Base-by-base conservation (phyloP, 2,888 invertebrate genomes). In the Heliconius erato region DNA sequence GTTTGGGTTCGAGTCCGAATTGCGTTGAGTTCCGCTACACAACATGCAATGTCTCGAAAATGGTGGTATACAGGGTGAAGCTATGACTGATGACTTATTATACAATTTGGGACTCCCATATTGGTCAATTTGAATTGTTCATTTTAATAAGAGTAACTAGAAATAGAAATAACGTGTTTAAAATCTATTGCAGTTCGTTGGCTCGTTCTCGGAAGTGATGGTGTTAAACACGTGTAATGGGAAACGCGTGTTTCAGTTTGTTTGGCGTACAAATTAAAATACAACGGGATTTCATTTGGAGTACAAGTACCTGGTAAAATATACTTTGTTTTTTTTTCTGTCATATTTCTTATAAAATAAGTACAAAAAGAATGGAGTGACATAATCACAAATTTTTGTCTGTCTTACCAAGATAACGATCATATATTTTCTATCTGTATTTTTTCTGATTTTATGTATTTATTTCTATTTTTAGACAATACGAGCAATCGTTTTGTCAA, bases 111-210 rank as follows among this genome's bases (percentile, higher is more conserved):
- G 26, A 65, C n/a, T 65, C n/a, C 7, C 7, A n/a, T n/a, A 63
- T 74, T 72, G 72, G 26, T 71, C 65, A 71, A 26, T 80, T 68
- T 28, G 28, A 67, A 67, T 40, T 28, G 19, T 11, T 65, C 26
- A 78, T 78, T 67, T 16, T 67, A 49, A 44, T 49, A 79, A 67
- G 23, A 35, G n/a, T 26, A 67, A 67, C 40, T 14, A 28, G 44
- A 44, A 78, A 78, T 67, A 67, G 78, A 26, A 78, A 28, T 44
- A 77, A 16, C 76, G 59, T 84, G 80, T 80, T 82, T 82, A 84
- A 84, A 84, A 82, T 80, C 79, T 84, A 79, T 79, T 84, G 82
- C 40, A 74, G 84, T 84, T 79, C 84, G 74, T 84, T 82, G 82
- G 79, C 82, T 81, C 68, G 80, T 84, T 83, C 84, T 80, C 26